Percentiles rank a stretch among this genome's conserved stretches.
Conservation (phyloP, 1,140 invertebrate genomes). For the Xylocopa sonorina region DNA sequence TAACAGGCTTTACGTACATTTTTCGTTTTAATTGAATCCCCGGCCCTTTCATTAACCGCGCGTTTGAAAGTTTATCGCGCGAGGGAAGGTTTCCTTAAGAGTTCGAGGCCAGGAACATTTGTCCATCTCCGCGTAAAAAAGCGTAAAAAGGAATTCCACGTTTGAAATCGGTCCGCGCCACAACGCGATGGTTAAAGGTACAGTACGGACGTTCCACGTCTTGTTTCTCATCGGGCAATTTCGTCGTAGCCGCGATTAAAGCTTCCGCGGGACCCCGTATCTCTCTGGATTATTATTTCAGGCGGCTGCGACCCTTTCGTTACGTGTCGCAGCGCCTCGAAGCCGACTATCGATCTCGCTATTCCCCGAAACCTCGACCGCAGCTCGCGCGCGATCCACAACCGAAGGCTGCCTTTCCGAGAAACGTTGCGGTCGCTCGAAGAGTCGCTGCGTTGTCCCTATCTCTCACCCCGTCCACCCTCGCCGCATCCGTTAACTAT, state of each 20-base stretch:
- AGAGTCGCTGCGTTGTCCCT: neutral
- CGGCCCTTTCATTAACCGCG: neutral
- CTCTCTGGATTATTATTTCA: neutral
- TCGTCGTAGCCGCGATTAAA: neutral
- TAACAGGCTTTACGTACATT: constrained; percentile 17
- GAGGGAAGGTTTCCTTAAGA: neutral
- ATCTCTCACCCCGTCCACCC: neutral
- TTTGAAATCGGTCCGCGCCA: neutral
- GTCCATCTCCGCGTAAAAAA: neutral
- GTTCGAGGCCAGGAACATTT: neutral
- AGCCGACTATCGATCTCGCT: constrained; percentile 10
- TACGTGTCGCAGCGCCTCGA: neutral
- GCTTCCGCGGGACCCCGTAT: neutral
- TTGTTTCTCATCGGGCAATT: neutral
- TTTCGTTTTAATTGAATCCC: constrained; percentile 30
- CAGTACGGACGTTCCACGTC: neutral
- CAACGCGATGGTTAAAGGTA: neutral
- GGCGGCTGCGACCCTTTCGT: neutral
- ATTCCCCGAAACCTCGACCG: constrained; percentile 28
- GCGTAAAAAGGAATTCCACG: neutral
- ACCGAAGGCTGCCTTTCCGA: neutral
- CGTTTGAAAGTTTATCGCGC: neutral
- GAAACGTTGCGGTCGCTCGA: neutral
- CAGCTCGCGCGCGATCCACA: neutral
- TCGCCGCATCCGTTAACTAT: no score